phyloP scores from a whole-genome alignment of 2,797 vertebrate species.

The Propithecus deckenii region DNA sequence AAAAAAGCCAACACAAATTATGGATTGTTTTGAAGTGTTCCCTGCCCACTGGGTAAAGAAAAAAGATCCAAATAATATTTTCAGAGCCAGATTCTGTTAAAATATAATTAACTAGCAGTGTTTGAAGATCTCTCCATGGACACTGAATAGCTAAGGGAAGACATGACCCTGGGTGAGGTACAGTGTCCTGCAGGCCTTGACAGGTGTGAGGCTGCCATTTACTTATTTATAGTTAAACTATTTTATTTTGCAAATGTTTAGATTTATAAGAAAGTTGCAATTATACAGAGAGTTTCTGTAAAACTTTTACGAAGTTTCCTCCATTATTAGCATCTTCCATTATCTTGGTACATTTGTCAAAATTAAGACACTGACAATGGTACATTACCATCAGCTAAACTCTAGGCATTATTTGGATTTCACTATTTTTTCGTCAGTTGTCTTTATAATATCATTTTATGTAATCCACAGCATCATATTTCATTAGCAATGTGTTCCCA shows the following conservation, averaged over 20 bases:
- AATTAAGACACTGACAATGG: neutral
- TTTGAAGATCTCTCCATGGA: neutral
- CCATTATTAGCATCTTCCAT: neutral
- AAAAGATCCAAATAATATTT: constrained; percentile 47
- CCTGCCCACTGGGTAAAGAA: neutral
- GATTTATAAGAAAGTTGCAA: neutral
- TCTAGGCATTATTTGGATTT: neutral
- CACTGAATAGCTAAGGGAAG: neutral
- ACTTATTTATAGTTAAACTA: constrained; percentile 32
- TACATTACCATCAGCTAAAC: neutral
- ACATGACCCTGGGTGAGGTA: neutral
- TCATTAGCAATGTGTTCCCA: neutral
- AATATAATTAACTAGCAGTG: constrained; percentile 49
- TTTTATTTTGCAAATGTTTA: neutral
- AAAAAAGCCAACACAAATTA: constrained; percentile 4
- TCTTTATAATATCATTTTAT: neutral
- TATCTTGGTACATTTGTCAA: neutral
- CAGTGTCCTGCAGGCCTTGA: neutral
- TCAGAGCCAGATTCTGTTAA: constrained; percentile 45
- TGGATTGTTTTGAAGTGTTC: constrained; percentile 16
- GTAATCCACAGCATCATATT: neutral
- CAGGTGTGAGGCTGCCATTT: neutral
- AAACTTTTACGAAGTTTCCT: neutral
- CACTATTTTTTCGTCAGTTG: neutral
- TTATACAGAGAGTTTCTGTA: neutral